These are phyloP conservation scores for Electrona antarctica DNA, from an alignment of 2,113 vertebrate species.

Conservation along the genomic window DNA sequence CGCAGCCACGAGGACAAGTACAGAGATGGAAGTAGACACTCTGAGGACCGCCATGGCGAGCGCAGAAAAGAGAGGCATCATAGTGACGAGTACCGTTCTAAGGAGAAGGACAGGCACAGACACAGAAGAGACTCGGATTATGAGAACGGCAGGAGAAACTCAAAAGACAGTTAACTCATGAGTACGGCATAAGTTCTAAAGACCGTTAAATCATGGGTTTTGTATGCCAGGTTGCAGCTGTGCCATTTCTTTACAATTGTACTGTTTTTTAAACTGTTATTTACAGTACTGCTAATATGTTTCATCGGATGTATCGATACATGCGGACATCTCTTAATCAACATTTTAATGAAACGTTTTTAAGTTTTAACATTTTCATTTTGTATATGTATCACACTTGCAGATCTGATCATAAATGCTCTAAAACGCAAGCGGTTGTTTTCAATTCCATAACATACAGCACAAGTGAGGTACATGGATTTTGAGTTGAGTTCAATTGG, in stretches of 20 bases:
- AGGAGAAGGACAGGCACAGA: constrained; percentile 83
- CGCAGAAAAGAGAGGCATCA: constrained; percentile 85
- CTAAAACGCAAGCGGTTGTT: neutral
- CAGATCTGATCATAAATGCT: constrained; percentile 27
- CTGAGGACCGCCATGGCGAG: constrained; percentile 77
- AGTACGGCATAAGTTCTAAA: constrained; percentile 85
- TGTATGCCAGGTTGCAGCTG: no score
- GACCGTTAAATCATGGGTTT: constrained; percentile 75
- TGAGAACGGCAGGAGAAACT: constrained; percentile 85
- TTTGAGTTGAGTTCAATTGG: constrained; percentile 32
- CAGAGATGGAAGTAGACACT: constrained; percentile 77
- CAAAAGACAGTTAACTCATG: constrained; percentile 81
- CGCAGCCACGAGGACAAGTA: constrained; percentile 66
- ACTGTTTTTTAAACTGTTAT: neutral
- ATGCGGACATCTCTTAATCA: no score
- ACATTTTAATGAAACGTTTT: no score
- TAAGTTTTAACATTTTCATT: no score
- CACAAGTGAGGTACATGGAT: constrained; percentile 11
- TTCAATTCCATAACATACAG: constrained; percentile 17
- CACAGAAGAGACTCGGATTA: constrained; percentile 83
- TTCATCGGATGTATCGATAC: no score
- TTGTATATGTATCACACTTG: no score
- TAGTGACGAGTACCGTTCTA: constrained; percentile 79
- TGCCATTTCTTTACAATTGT: no score
- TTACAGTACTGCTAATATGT: constrained; percentile 45